Evolutionary conservation across 2,888 invertebrate species (phyloP), one percentile per base, ranked within the genome.

Genomic region (Scrobipalpa costella): DNA sequence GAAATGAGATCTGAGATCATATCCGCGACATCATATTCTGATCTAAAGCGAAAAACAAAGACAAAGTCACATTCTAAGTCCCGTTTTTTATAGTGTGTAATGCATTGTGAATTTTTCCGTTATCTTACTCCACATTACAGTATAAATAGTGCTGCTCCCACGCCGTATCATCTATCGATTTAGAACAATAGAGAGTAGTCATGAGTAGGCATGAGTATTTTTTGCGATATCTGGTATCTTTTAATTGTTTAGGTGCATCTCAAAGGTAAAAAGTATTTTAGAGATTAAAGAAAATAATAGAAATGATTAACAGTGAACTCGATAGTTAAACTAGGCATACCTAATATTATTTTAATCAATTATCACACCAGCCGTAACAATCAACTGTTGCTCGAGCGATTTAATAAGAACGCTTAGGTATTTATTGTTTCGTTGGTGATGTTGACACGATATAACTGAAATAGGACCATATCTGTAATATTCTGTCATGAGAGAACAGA

Each of bases 81-180:
- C 44, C n/a, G n/a, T 15, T 44, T 44, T n/a, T 44, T 44, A 44
- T 44, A n/a, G 3, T 15, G 44, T 44, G 9, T 55, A 55, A 34
- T 55, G 55, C 27, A 55, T 55, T n/a, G n/a, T 7, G n/a, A 55
- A 55, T 13, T 55, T 55, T 55, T 34, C 55, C 55, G 55, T 55
- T 55, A 55, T 55, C 55, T 34, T 34, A n/a, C 15, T 44, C 44
- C 44, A 44, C 44, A 44, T 44, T 44, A 44, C 15, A 44, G n/a
- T 40, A 13, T 11, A 11, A 9, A 13, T n/a, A 55, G 27, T n/a
- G 27, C 6, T 8, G 15, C 49, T 55, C 55, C 27, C 55, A 55
- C 55, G 34, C 33, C n/a, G 1, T 9, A 33, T 27, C 52, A 55
- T n/a, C 34, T 33, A 55, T 55, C 34, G 55, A 55, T 55, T 7